These are phyloP conservation scores for Bergia puertoricense DNA, from an alignment of 92 coral and sea anemone genomes.

Conservation along the genomic window DNA sequence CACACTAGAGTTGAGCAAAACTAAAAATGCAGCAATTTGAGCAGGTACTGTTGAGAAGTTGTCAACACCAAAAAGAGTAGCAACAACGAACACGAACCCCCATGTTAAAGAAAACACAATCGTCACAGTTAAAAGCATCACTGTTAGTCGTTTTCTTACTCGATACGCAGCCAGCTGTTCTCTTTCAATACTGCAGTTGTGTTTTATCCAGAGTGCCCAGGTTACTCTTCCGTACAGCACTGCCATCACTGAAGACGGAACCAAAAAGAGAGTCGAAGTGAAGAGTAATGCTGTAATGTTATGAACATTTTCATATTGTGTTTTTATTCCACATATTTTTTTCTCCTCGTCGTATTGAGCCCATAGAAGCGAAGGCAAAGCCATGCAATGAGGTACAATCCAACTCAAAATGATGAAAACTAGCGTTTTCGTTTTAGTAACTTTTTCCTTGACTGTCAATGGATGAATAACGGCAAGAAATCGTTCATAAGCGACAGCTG, in stretches of 20 bases:
- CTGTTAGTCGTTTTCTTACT: no score
- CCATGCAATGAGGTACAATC: neutral
- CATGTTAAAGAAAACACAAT: no score
- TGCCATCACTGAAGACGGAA: neutral
- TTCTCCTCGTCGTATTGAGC: neutral
- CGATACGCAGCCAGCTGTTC: no score
- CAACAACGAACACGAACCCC: no score
- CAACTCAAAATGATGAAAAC: neutral
- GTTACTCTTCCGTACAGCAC: no score
- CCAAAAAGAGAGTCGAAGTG: neutral
- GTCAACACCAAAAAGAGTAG: no score
- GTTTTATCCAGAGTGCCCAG: no score
- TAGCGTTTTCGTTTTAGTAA: neutral
- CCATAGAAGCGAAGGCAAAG: neutral
- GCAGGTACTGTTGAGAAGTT: no score
- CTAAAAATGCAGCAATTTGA: no score
- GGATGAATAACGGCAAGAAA: neutral
- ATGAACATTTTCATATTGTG: neutral
- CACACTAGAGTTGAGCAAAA: no score
- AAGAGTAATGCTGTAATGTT: neutral
- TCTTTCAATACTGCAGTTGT: no score
- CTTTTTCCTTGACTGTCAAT: neutral
- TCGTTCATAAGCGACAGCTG: neutral
- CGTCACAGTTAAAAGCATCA: no score
- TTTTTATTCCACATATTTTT: neutral